Evolutionary conservation across 2,888 invertebrate genomes (phyloP).

Genomic region (Apoda limacodes): DNA sequence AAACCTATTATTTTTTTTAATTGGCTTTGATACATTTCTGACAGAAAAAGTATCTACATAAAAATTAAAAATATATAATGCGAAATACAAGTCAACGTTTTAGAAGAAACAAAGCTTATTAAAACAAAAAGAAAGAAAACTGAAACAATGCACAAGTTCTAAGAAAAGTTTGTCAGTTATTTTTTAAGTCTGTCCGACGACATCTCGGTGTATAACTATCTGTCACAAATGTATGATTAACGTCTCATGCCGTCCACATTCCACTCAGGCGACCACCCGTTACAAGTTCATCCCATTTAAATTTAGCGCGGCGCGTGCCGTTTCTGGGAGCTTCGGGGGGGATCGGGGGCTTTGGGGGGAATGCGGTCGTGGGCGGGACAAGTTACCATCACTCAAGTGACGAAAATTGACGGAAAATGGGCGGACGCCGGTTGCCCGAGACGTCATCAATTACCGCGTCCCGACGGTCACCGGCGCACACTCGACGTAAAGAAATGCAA

Average conservation of each 20-base stretch:
- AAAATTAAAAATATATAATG: no score
- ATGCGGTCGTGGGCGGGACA: conserved; percentile 47
- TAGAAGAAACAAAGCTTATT: conserved; percentile 5
- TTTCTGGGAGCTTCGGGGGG: conserved; percentile 28
- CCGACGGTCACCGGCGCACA: conserved; percentile 55
- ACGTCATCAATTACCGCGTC: conserved; percentile 67
- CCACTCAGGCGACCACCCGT: conserved; percentile 53
- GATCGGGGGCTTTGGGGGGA: conserved; percentile 24
- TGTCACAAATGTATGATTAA: conserved; percentile 68
- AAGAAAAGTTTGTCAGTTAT: no score
- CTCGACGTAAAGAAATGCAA: conserved; percentile 43
- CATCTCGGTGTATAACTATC: conserved; percentile 42
- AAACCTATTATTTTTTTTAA: no score
- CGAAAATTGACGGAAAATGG: conserved; percentile 71
- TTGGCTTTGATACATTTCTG: no score
- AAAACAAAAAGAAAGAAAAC: conserved; percentile 21
- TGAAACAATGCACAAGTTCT: conserved; percentile 1
- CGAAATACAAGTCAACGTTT: no score
- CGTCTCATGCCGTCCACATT: conserved; percentile 53
- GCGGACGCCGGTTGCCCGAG: conserved; percentile 66
- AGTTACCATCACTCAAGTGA: conserved; percentile 68
- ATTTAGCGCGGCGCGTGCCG: conserved; percentile 68
- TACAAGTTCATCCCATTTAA: conserved; percentile 69
- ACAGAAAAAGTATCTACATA: no score
- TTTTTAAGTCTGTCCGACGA: conserved; percentile 37